Conservation (phyloP, 1,140 invertebrate species). For the Whitmania pigra region DNA sequence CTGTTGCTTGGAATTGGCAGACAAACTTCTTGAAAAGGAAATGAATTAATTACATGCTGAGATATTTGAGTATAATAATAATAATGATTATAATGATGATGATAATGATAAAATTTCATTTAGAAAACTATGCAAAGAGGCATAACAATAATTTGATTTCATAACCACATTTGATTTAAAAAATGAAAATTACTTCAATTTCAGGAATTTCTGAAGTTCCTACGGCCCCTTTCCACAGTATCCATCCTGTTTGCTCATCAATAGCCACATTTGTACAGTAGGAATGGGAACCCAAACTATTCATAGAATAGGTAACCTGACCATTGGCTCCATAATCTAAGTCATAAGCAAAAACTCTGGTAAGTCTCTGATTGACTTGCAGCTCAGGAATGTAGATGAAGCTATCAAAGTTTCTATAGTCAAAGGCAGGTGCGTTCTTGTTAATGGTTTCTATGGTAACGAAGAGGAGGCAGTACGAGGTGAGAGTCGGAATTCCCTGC, state of each 20-base stretch:
- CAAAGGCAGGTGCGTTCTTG: slow-evolving; percentile 22
- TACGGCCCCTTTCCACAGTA: background rate
- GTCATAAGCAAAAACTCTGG: slow-evolving; percentile 23
- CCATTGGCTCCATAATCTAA: slow-evolving; percentile 20
- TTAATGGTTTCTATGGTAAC: slow-evolving; percentile 23
- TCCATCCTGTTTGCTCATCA: slow-evolving; percentile 19
- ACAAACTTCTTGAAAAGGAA: background rate
- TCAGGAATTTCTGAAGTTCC: no score
- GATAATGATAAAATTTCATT: no score
- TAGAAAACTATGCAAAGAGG: no score
- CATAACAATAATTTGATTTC: no score
- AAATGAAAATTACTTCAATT: background rate
- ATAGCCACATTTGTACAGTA: slow-evolving; percentile 4
- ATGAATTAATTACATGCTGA: background rate
- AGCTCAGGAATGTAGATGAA: slow-evolving; percentile 1
- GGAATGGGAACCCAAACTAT: background rate
- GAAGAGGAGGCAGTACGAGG: slow-evolving; percentile 22
- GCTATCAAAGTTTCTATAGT: slow-evolving; percentile 9
- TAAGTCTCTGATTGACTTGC: background rate
- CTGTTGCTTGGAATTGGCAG: background rate
- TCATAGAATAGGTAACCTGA: slow-evolving; percentile 16
- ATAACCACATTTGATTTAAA: no score
- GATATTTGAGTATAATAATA: no score
- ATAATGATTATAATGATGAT: no score
- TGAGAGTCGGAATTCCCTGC: slow-evolving; percentile 16